Evolutionary conservation across 2,797 vertebrate genomes (phyloP), one percentile per base, ranked within the genome.

Genomic region (Platyrinchus mystaceus): DNA sequence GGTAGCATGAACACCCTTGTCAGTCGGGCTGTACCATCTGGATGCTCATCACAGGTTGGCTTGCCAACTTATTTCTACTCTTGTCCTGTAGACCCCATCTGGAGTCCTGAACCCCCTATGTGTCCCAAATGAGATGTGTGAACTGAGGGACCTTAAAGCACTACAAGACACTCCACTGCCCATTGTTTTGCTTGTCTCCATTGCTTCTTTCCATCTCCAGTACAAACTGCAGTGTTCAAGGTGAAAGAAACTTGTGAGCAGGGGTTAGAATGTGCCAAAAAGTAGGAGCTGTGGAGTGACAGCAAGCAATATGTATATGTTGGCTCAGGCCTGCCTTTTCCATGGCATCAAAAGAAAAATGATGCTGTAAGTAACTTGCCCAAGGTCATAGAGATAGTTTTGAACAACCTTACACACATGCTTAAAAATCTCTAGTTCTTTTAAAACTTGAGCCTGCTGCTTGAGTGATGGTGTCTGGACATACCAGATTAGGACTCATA

Each of bases 401-500:
- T 68, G 55, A 84, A 71, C 23, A 50, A 24, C 59, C 14, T 56
- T 47, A 67, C 8, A 22, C 12, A 27, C 7, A 10, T 27, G 12
- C 52, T 82, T 77, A 34, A 84, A 84, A 84, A 59, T 41, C 36
- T 84, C 50, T 64, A 43, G 13, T 41, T 84, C 41, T 84, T 60
- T 60, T 32, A 85, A 85, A 82, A 60, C 12, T 21, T 52, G 41
- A 78, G 56, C n/a, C 41, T 81, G 41, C 66, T 56, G 41, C 46
- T 73, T 74, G 56, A 82, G 37, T 32, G n/a, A 22, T 26, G 19
- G 37, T 52, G 43, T 56, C 56, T 1, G 1, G 46, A 56, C 2
- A 0, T 27, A 47, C 6, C 1, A 0, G 62, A 71, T 37, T 34
- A 20, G 66, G 41, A 55, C 13, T 41, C n/a, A 11, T 23, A 46